These are phyloP conservation scores for Shargacucullia verbasci DNA, from an alignment of 2,888 invertebrate genomes.

Conservation along the genomic window DNA sequence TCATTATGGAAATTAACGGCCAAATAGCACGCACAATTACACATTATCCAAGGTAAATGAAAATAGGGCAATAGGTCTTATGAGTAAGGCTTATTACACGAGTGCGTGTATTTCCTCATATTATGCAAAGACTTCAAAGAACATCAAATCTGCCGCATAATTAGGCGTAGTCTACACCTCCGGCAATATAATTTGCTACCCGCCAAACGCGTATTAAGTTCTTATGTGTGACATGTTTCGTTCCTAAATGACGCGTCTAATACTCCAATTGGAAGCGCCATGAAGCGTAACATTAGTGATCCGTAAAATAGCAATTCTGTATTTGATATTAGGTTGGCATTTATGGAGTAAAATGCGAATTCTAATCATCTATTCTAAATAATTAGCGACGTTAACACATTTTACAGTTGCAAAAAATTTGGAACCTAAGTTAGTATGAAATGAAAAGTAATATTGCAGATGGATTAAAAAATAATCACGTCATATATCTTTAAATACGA, in stretches of 20 bases:
- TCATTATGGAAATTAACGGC: constrained; percentile 63
- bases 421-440: no score
- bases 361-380: no score
- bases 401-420: no score
- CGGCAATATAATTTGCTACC: constrained; percentile 31
- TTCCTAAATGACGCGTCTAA: constrained; percentile 39
- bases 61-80: constrained; percentile 36
- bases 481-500: no score
- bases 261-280: constrained; percentile 36
- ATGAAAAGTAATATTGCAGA: no score
- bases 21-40: constrained; percentile 62
- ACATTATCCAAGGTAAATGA: constrained; percentile 61
- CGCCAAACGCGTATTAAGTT: constrained; percentile 44
- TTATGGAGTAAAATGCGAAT: no score
- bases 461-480: no score
- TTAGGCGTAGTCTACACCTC: constrained; percentile 38
- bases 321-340: constrained; percentile 7
- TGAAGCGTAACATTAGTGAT: constrained; percentile 8
- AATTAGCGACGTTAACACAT: no score
- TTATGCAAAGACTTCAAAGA: constrained; percentile 35
- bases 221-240: constrained; percentile 44
- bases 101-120: constrained; percentile 31
- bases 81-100: constrained; percentile 13
- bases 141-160: constrained; percentile 34
- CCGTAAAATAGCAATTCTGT: constrained; percentile 28